Base-by-base conservation (phyloP, 2,888 invertebrate species). In the Gasteruption jaculator region DNA sequence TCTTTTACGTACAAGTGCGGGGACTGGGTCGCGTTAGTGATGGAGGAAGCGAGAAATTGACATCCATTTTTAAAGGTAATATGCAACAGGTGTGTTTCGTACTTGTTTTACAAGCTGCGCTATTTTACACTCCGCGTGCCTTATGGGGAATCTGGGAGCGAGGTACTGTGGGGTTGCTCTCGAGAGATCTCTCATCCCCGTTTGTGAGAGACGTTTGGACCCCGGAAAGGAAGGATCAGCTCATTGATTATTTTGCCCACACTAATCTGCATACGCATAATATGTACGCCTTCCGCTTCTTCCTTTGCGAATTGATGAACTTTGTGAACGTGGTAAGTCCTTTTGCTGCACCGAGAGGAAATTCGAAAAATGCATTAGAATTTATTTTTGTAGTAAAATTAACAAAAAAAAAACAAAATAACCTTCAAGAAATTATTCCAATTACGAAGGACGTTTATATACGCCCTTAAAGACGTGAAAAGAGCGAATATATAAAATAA, bases 131-230 rank as follows among this genome's bases (percentile, higher is more conserved):
- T 12, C 85, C 85, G 1, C 74, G 81, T n/a, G 81, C 80, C 56
- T 65, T 86, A 41, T 86, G 86, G 86, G 82, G 80, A 65, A 73
- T 76, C 27, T 84, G 82, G 81, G 85, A 85, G 68, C 80, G 79
- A 18, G 82, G 82, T 8, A 71, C 79, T 33, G 60, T 85, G 38
- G 74, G 76, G 50, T 74, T 76, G 43, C 71, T 86, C 41, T 76
- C 80, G 18, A 72, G 76, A 38, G 78, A 83, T 59, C 72, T 84
- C 15, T 43, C 50, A n/a, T 45, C 75, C 45, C 80, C 81, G 3
- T 59, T 81, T 44, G 66, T 79, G 6, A 68, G 76, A 2, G 75
- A 78, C 34, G 75, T 74, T 41, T 80, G 81, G 78, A 75, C 76
- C 47, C 69, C 73, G 35, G 71, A 71, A 37, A 75, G 75, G 14